A percentile compares a stretch with the other conserved stretches of the same genome.
Evolutionary conservation across 2,113 vertebrate species (phyloP).

Genomic region (Bubo scandiacus): DNA sequence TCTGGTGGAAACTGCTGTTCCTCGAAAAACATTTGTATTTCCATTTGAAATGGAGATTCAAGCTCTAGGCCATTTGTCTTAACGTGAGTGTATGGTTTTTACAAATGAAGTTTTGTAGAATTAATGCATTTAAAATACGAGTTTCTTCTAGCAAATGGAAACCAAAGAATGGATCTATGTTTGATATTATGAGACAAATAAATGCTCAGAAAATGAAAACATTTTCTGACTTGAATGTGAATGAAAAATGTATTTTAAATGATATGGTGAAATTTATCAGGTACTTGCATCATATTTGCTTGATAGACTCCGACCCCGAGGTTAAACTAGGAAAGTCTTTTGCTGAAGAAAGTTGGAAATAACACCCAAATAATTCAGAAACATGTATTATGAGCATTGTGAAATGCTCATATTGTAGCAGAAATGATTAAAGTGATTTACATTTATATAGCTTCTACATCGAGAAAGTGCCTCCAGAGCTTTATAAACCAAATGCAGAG

Average conservation of each 20-base stretch:
- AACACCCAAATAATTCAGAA: background rate
- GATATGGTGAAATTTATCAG: background rate
- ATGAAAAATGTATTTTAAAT: background rate
- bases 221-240: background rate
- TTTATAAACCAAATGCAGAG: background rate
- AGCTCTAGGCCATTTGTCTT: conserved; percentile 48
- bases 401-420: background rate
- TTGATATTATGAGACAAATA: background rate
- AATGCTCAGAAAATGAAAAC: background rate
- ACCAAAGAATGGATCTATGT: background rate
- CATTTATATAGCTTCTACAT: conserved; percentile 22
- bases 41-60: conserved; percentile 51
- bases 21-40: conserved; percentile 25
- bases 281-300: background rate
- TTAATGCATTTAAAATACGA: conserved; percentile 34
- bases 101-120: conserved; percentile 42
- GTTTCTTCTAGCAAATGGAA: background rate
- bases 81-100: background rate
- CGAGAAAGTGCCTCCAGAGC: background rate
- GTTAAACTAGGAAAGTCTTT: background rate
- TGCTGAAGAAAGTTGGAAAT: background rate
- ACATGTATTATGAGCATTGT: background rate
- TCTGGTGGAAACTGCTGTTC: background rate
- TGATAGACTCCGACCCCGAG: background rate
- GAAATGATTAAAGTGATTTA: conserved; percentile 35